phyloP scores from a whole-genome alignment of 2,888 invertebrate genomes.

The Coelinius sp. region DNA sequence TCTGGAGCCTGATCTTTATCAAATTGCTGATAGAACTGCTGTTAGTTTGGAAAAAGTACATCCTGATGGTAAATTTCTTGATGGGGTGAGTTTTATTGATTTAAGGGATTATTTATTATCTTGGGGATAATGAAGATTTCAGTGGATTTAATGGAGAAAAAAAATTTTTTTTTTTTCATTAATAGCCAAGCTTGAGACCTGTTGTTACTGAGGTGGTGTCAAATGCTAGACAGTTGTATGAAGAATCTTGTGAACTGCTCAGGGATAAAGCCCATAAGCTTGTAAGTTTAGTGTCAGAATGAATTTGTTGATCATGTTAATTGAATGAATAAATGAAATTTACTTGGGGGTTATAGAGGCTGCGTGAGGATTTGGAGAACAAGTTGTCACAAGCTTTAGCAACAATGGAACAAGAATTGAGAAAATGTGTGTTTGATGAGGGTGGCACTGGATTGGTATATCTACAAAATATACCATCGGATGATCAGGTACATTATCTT shows the following conservation, averaged over 20 bases:
- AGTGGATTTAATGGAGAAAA: neutral
- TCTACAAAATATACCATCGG: constrained; percentile 72
- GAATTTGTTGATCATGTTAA: neutral
- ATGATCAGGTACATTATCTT: constrained; percentile 70
- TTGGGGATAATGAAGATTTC: constrained; percentile 20
- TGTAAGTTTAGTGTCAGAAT: constrained; percentile 69
- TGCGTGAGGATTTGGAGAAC: constrained; percentile 79
- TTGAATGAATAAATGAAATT: constrained; percentile 9
- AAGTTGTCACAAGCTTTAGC: constrained; percentile 79
- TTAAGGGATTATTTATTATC: no score
- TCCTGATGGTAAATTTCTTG: constrained; percentile 85
- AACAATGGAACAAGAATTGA: constrained; percentile 81
- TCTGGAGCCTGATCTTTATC: constrained; percentile 82
- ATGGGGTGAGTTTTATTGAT: constrained; percentile 74
- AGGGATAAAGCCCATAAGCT: constrained; percentile 79
- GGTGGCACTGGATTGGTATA: constrained; percentile 74
- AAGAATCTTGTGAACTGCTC: constrained; percentile 80
- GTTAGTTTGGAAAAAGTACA: constrained; percentile 81
- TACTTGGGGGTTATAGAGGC: constrained; percentile 68
- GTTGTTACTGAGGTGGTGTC: constrained; percentile 84
- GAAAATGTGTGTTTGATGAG: constrained; percentile 78
- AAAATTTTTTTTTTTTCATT: constrained; percentile 47
- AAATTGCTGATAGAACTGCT: constrained; percentile 81
- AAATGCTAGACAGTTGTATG: constrained; percentile 78
- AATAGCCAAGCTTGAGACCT: constrained; percentile 78